Evolutionary conservation across 2,113 vertebrate genomes (phyloP), one percentile per base, ranked within the genome.

Genomic region (Ceyx melanurus): DNA sequence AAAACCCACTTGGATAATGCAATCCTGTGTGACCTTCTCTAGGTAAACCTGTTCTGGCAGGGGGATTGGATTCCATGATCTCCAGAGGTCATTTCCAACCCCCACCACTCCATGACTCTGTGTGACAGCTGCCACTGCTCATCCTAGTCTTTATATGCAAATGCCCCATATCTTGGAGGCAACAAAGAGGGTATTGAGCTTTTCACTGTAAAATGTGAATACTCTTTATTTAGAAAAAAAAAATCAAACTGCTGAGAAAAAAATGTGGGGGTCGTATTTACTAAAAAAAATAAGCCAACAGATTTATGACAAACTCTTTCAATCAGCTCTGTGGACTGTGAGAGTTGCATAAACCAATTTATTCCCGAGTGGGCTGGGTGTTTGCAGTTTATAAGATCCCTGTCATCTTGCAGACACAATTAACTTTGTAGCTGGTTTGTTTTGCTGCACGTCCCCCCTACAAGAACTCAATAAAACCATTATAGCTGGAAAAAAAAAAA

Each of bases 391-490:
- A 53, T 88, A 75, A 88, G 73, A 81, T 80, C 88, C 77, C 78
- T 96, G 84, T 89, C 91, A 67, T 78, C 93, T 87, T 82, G 43
- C 75, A 94, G 86, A 89, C 72, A 91, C 87, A 85, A 93, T 92
- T 94, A 89, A 89, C 84, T 92, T 88, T 6, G 6, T 76, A 70
- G 29, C 56, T 67, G 22, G 22, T 92, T 95, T 96, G 80, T 93
- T 94, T 83, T 86, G 50, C 92, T 23, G 48, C 37, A 50, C 43
- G 13, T 13, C 76, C 82, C 92, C 74, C 83, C 85, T 48, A 64
- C 40, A 82, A 77, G 64, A 96, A 81, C 46, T 92, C 90, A 90
- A 54, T 77, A 86, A 73, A 91, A 66, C 65, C 8, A 5, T 81
- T 91, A 82, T 6, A 94, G 43, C 33, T 90, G 46, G 37, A 37